These are phyloP conservation scores for Melangyna quadrimaculata DNA, from an alignment of 2,888 invertebrate genomes.

Conservation along the genomic window DNA sequence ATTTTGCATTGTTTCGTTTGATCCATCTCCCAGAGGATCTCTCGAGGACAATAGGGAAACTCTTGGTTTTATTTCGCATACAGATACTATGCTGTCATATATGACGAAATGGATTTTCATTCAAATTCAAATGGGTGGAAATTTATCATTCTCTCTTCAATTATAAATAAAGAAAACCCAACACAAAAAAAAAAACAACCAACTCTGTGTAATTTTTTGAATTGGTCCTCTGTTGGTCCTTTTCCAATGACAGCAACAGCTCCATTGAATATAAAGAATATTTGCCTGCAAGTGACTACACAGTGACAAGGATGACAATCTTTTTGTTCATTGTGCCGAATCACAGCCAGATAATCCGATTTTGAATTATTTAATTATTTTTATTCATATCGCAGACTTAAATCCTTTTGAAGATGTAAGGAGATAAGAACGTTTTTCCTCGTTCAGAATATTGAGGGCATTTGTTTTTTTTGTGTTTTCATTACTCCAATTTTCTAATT, in stretches of 20 bases:
- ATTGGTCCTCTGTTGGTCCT: constrained; percentile 43
- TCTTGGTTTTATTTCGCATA: constrained; percentile 48
- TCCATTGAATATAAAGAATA: constrained; percentile 4
- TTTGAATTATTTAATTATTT: constrained; percentile 70
- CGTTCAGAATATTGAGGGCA: constrained; percentile 31
- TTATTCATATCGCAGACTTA: constrained; percentile 59
- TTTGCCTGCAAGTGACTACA: constrained; percentile 61
- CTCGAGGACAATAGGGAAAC: constrained; percentile 60
- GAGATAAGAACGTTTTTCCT: neutral
- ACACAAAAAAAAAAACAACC: neutral
- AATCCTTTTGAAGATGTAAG: constrained; percentile 60
- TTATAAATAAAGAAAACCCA: constrained; percentile 27
- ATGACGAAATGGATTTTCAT: constrained; percentile 57
- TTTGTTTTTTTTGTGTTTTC: neutral
- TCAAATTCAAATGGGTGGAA: constrained; percentile 69
- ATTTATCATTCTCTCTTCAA: constrained; percentile 56
- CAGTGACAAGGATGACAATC: constrained; percentile 60
- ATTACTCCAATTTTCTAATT: constrained; percentile 23
- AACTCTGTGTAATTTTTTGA: constrained; percentile 17
- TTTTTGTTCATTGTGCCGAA: constrained; percentile 60
- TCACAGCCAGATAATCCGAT: constrained; percentile 66
- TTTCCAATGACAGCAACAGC: constrained; percentile 24
- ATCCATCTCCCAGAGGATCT: constrained; percentile 36
- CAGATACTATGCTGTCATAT: neutral
- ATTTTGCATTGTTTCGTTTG: constrained; percentile 65